Conservation (phyloP, 2,797 vertebrate species). For the Cichlasoma orientale region DNA sequence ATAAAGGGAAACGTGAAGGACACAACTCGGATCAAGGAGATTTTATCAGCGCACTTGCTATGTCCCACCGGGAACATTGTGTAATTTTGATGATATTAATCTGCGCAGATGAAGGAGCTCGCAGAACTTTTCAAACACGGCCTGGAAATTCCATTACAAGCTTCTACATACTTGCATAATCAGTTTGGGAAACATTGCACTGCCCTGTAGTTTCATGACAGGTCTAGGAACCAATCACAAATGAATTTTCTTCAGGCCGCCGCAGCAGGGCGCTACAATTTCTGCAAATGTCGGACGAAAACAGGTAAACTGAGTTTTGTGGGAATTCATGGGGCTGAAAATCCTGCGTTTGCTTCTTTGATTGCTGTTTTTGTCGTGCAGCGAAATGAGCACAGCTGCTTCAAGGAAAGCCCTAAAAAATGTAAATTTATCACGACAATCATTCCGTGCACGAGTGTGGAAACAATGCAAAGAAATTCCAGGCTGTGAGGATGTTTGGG, state of each 20-base stretch:
- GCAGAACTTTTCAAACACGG: conserved; percentile 6
- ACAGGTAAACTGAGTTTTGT: background rate
- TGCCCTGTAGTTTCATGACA: background rate
- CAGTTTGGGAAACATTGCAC: background rate
- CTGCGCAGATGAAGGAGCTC: conserved; percentile 6
- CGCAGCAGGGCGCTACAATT: background rate
- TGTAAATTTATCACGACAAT: fast-evolving
- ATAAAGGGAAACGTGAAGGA: conserved; percentile 24
- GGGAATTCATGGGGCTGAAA: background rate
- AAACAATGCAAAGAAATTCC: background rate
- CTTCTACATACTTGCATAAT: background rate
- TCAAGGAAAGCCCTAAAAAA: background rate
- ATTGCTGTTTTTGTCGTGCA: background rate
- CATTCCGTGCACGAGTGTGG: background rate
- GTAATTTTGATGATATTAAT: conserved; percentile 28
- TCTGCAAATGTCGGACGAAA: background rate
- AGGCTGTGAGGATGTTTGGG: background rate
- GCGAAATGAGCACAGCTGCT: no score
- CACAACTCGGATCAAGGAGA: conserved; percentile 32
- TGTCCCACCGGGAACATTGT: conserved; percentile 22
- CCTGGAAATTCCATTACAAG: background rate
- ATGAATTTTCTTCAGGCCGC: background rate
- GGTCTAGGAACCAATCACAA: background rate
- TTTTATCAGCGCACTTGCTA: conserved; percentile 11
- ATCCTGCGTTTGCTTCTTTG: background rate